phyloP scores from a whole-genome alignment of 1,140 invertebrate species.

The Listronotus bonariensis region DNA sequence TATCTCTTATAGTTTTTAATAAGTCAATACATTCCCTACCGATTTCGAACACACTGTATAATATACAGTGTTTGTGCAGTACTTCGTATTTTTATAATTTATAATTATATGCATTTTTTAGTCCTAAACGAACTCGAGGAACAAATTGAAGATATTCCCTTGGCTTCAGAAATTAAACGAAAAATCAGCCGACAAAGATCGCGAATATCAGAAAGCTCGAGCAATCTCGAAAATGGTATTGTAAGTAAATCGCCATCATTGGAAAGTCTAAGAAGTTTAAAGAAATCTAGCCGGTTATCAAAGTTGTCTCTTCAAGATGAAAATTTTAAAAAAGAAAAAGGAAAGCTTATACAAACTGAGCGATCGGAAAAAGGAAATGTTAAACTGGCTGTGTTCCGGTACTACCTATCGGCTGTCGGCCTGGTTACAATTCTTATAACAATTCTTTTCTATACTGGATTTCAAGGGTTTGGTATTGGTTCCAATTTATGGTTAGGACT shows the following conservation, averaged over 20 bases:
- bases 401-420: slow-evolving; percentile 87
- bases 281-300: slow-evolving; percentile 37
- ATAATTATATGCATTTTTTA: slow-evolving; percentile 46
- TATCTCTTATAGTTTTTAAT: no score
- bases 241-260: background rate
- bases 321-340: slow-evolving; percentile 51
- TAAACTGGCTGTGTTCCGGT: slow-evolving; percentile 83
- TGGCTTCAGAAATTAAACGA: slow-evolving; percentile 66
- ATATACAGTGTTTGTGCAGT: no score
- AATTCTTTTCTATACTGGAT: slow-evolving; percentile 72
- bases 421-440: slow-evolving; percentile 71
- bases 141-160: slow-evolving; percentile 71
- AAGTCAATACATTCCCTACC: no score
- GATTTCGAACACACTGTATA: no score
- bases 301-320: slow-evolving; percentile 17
- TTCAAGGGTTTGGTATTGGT: slow-evolving; percentile 83
- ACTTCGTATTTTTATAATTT: no score
- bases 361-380: slow-evolving; percentile 89
- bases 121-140: slow-evolving; percentile 78
- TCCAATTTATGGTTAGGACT: slow-evolving; percentile 91
- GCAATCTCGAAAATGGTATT: slow-evolving; percentile 46
- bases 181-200: slow-evolving; percentile 64
- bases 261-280: slow-evolving; percentile 8
- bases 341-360: slow-evolving; percentile 84
- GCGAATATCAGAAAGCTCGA: slow-evolving; percentile 64